These are phyloP conservation scores for Mnemiopsis leidyi DNA, from an alignment of 37 sponge, comb jelly and placozoan species.

Conservation along the genomic window DNA sequence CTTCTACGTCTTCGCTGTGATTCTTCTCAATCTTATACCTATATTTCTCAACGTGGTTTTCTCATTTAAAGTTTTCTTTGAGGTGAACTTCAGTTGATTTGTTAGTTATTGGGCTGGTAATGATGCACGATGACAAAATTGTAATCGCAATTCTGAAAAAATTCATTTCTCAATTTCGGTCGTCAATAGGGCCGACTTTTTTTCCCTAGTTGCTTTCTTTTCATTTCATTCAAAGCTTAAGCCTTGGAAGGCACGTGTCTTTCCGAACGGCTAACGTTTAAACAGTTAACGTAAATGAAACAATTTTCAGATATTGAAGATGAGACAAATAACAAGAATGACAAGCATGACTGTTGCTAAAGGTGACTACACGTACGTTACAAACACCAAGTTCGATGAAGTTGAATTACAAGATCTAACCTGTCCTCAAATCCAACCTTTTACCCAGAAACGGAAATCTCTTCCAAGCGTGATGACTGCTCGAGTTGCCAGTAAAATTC, in stretches of 20 bases:
- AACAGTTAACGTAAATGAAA: no score
- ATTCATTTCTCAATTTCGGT: no score
- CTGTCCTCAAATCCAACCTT: not conserved
- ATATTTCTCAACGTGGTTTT: not conserved
- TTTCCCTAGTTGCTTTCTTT: no score
- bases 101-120: no score
- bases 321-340: not conserved
- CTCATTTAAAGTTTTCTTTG: constrained; percentile 6
- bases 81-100: not conserved
- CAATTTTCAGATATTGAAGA: not conserved
- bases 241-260: no score
- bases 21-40: not conserved
- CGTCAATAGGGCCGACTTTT: no score
- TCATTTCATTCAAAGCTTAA: no score
- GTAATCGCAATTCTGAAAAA: no score
- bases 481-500: not conserved
- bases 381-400: not conserved
- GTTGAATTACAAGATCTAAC: not conserved
- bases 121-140: no score
- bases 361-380: not conserved
- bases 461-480: not conserved
- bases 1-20: constrained; percentile 15
- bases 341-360: not conserved
- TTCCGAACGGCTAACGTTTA: no score
- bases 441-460: not conserved